A percentile compares a stretch with the other conserved stretches of the same genome.
Conservation (phyloP, 2,888 invertebrate species). For the Parascotia fuliginaria region DNA sequence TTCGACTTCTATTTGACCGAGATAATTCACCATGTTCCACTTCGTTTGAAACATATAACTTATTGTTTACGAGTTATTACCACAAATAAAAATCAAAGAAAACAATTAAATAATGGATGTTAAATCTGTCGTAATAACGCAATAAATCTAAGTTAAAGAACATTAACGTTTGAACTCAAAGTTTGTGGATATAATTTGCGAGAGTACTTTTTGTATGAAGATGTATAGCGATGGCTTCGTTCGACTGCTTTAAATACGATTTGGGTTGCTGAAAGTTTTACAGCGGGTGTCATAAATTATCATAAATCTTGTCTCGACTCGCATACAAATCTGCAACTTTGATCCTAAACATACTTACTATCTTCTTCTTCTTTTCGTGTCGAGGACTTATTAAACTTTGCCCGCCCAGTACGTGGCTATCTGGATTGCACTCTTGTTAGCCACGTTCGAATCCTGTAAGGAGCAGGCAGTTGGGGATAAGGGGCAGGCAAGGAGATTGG, state of each 20-base stretch:
- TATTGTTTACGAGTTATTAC: too few relatives aligned
- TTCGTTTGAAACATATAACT: too few relatives aligned
- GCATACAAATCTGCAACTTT: conserved; percentile 59
- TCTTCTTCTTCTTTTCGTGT: too few relatives aligned
- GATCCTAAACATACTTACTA: conserved; percentile 27
- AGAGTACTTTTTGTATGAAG: conserved; percentile 23
- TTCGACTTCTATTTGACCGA: too few relatives aligned
- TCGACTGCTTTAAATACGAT: conserved; percentile 57
- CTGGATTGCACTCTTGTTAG: too few relatives aligned
- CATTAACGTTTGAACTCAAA: conserved; percentile 13
- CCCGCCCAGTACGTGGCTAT: too few relatives aligned
- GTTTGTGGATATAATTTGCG: conserved; percentile 20
- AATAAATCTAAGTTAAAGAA: background rate
- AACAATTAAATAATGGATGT: conserved; percentile 9
- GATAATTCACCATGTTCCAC: too few relatives aligned
- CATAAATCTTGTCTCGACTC: conserved; percentile 60
- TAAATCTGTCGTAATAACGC: background rate
- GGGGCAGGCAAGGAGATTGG: too few relatives aligned
- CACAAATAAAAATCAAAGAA: too few relatives aligned
- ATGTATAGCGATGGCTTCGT: conserved; percentile 31
- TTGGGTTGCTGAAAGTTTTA: conserved; percentile 61
- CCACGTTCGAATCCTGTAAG: too few relatives aligned
- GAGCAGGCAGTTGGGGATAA: too few relatives aligned
- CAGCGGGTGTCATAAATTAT: conserved; percentile 66
- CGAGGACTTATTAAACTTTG: too few relatives aligned